Evolutionary conservation across 1,140 invertebrate genomes (phyloP), one percentile per base, ranked within the genome.

Genomic region (Nylanderia fulva): DNA sequence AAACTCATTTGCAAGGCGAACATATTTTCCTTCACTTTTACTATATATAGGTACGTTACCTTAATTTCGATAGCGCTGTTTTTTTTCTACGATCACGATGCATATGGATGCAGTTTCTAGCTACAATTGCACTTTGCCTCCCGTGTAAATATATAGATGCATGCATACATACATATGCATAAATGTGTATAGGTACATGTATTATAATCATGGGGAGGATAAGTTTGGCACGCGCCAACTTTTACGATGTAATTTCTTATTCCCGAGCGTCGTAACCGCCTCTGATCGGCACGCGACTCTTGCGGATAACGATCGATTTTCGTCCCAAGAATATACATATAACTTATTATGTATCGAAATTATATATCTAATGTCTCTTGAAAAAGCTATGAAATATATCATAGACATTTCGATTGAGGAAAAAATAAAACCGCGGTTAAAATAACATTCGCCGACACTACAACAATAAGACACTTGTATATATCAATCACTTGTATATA

Each of bases 201-300:
- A 56, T 45, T 21, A 54, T 48, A 80, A 76, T 60, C 66, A 71
- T 42, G 80, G 42, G 33, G 64, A 36, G 6, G 68, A 39, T 39
- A 75, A 66, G 61, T 88, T 56, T 27, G 88, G 88, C 88, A 90
- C 88, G 88, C 80, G 87, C 80, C 79, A 27, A 52, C 77, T 42
- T 80, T 88, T 84, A 85, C 87, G 36, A 82, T 45, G 71, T 89
- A 89, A 90, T 90, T 87, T 90, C 88, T 89, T 89, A 89, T 90
- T 89, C 85, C 56, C 56, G 85, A 64, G 36, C 76, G 56, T 79
- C 87, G 84, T 88, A 63, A 74, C 88, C 87, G 87, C 88, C 88
- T 90, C 63, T 82, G 56, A 68, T 68, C 52, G 87, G 64, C 85
- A 89, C 87, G 85, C 88, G 87, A 89, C 86, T 61, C 54, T 63